Percentiles rank a stretch among this genome's conserved stretches.
Conservation (phyloP, 2,888 invertebrate genomes). For the Odontothrips loti region DNA sequence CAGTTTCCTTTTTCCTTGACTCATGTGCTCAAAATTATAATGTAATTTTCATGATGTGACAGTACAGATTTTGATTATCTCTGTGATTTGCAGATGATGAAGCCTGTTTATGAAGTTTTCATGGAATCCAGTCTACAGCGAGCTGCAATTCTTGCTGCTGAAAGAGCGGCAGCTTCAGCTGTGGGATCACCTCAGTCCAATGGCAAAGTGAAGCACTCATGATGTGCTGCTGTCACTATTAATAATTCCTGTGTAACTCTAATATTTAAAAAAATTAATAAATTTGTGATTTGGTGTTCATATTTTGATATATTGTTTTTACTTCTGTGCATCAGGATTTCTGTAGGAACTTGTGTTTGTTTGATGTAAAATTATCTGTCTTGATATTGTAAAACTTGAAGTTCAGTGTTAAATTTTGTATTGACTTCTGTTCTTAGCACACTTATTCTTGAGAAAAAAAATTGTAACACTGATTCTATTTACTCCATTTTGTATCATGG, state of each 20-base stretch:
- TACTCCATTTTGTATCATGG: too few relatives aligned
- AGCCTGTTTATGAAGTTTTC: slow-evolving; percentile 74
- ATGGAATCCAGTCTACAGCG: slow-evolving; percentile 78
- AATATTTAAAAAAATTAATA: slow-evolving; percentile 17
- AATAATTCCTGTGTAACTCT: background rate
- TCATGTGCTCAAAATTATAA: background rate
- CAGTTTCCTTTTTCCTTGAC: background rate
- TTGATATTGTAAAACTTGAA: background rate
- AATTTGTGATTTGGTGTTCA: slow-evolving; percentile 27
- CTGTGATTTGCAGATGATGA: slow-evolving; percentile 61
- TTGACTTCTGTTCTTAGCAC: background rate
- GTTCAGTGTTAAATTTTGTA: background rate
- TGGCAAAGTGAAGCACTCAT: slow-evolving; percentile 61
- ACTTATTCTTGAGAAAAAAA: background rate
- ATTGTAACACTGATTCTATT: background rate
- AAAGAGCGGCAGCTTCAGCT: slow-evolving; percentile 45
- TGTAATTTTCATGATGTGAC: background rate
- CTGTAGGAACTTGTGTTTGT: background rate
- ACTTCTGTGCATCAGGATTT: background rate
- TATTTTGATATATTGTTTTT: slow-evolving; percentile 20
- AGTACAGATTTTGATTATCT: slow-evolving; percentile 1
- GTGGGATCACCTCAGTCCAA: slow-evolving; percentile 44
- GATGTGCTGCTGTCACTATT: slow-evolving; percentile 46
- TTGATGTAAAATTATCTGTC: too few relatives aligned
- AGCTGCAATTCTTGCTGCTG: slow-evolving; percentile 71